A percentile compares a stretch with the other conserved stretches of the same genome.
Conservation (phyloP, 2,888 invertebrate genomes). For the Parnassius smintheus region DNA sequence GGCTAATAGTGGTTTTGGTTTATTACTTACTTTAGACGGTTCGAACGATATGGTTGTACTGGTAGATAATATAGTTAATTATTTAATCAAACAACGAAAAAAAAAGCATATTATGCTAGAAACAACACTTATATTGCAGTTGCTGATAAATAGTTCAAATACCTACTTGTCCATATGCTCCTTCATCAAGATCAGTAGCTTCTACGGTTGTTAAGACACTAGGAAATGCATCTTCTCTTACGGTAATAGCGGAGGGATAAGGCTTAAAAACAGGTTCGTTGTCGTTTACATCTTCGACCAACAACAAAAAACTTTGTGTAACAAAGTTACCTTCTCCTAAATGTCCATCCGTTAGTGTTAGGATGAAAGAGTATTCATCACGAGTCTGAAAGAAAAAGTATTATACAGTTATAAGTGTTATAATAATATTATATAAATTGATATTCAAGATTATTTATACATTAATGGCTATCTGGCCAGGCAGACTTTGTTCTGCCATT, state of each 20-base stretch:
- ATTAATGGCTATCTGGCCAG: too few relatives aligned
- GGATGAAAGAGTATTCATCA: slow-evolving; percentile 93
- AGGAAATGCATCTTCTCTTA: slow-evolving; percentile 89
- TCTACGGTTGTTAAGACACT: slow-evolving; percentile 89
- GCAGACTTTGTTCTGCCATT: too few relatives aligned
- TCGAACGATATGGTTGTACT: too few relatives aligned
- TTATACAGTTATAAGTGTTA: neutral
- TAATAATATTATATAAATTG: too few relatives aligned
- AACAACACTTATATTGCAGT: neutral
- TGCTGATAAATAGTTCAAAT: neutral
- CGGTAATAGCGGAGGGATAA: slow-evolving; percentile 89
- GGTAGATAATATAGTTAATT: too few relatives aligned
- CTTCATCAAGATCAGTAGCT: slow-evolving; percentile 94
- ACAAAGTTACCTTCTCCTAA: slow-evolving; percentile 93
- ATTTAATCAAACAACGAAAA: too few relatives aligned
- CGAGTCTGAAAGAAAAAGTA: slow-evolving; percentile 80
- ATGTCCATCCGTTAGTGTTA: slow-evolving; percentile 93
- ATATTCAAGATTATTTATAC: too few relatives aligned
- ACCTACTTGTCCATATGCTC: slow-evolving; percentile 92
- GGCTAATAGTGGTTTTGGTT: too few relatives aligned
- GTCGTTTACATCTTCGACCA: slow-evolving; percentile 96
- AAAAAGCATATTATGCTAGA: neutral
- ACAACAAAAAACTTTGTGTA: slow-evolving; percentile 92
- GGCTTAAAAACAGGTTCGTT: slow-evolving; percentile 94
- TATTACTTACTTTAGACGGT: too few relatives aligned